Evolutionary conservation across 2,888 invertebrate species (phyloP).

Genomic region (Phoronis australis): DNA sequence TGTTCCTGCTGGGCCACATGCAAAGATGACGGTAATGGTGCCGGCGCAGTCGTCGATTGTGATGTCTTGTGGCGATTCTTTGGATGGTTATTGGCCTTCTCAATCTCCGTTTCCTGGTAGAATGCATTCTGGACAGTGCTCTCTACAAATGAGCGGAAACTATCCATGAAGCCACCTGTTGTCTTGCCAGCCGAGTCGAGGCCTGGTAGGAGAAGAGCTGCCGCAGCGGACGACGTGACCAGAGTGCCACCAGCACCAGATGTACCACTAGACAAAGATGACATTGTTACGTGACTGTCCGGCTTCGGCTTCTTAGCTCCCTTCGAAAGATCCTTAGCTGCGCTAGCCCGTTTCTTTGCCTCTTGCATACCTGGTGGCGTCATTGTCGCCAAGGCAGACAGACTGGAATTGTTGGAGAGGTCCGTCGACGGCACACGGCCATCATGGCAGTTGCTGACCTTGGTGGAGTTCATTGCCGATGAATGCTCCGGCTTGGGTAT

Average conservation of each 20-base stretch:
- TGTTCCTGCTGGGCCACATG: background rate
- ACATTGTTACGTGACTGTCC: background rate
- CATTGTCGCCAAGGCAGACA: too few relatives aligned
- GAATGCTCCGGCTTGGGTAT: background rate
- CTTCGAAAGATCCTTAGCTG: background rate
- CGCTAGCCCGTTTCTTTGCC: background rate
- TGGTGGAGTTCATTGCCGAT: background rate
- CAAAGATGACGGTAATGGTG: slow-evolving; percentile 1
- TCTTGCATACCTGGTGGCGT: too few relatives aligned
- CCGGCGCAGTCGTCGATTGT: background rate
- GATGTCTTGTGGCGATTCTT: background rate
- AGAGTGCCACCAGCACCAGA: background rate
- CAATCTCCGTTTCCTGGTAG: slow-evolving; percentile 32
- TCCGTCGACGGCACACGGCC: background rate
- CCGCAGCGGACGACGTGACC: background rate
- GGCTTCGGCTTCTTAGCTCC: background rate
- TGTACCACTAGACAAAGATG: background rate
- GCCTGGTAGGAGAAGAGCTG: background rate
- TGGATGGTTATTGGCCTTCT: background rate
- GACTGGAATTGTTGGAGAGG: background rate
- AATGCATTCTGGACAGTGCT: slow-evolving; percentile 46
- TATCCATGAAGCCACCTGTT: slow-evolving; percentile 38
- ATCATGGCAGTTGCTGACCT: background rate
- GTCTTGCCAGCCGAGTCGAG: too few relatives aligned
- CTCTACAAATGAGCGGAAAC: slow-evolving; percentile 49